Evolutionary conservation across 2,888 invertebrate genomes (phyloP), one percentile per base, ranked within the genome.

Genomic region (Melipona beecheii): DNA sequence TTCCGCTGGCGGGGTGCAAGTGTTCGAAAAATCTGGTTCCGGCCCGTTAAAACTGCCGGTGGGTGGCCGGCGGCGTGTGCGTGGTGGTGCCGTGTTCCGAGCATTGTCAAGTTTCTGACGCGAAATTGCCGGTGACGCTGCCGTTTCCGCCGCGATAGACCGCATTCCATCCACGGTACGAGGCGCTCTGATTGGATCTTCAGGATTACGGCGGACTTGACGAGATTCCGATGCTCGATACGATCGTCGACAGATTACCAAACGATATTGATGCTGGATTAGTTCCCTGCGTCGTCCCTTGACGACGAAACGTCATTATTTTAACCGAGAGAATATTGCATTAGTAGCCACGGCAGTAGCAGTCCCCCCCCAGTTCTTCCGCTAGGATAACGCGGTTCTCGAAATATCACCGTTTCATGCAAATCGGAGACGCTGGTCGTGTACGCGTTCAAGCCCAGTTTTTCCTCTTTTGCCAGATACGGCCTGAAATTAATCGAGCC

Each of bases 171-270:
- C 65, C 66, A 50, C 31, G 66, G 21, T 75, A 75, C 56, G 21
- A 74, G 73, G 70, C 52, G 75, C 71, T 78, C 83, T 64, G 82
- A 86, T 85, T 73, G 80, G 78, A 82, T 82, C 69, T 64, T 19
- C 58, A 49, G 86, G 78, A 86, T 88, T 86, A 88, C 71, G 78
- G 66, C 64, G 74, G 75, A 50, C 70, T n/a, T 21, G 77, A 19
- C 71, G 77, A 79, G 78, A 88, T 86, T 73, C 72, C 78, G 85
- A 65, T 76, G 70, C 43, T 82, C 81, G 79, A 83, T 83, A 64
- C 74, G 75, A 70, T 81, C 75, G 66, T 58, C 79, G 72, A 73
- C 69, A 68, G 75, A 84, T 76, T 80, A 73, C 27, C 56, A 62
- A 75, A 64, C 72, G 73, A 74, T 68, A 79, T 75, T 36, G 71